Percentiles rank a stretch among this genome's conserved stretches.
Conservation (phyloP, 2,797 vertebrate genomes). For the Ataeniobius toweri region DNA sequence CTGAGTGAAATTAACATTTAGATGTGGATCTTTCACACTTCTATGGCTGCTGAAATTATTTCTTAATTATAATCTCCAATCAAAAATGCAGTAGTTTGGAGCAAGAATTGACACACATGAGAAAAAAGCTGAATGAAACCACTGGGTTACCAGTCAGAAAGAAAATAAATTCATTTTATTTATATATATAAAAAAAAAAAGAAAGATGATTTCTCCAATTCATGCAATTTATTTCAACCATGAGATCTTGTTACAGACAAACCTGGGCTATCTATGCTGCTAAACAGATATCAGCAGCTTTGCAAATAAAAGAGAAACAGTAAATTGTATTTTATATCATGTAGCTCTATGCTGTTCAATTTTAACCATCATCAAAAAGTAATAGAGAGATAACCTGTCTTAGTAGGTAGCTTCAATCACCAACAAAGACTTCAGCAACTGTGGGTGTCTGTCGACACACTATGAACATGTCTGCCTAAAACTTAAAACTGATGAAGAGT, state of each 20-base stretch:
- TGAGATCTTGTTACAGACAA: neutral
- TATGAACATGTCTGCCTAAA: neutral
- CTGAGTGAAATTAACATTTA: slow-evolving; percentile 91
- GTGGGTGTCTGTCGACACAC: neutral
- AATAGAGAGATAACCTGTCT: neutral
- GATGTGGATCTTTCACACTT: slow-evolving; percentile 86
- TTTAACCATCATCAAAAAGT: neutral
- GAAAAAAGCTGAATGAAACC: slow-evolving; percentile 37
- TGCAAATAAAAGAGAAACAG: neutral
- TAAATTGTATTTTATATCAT: neutral
- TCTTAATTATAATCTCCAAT: slow-evolving; percentile 85
- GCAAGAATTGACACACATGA: neutral
- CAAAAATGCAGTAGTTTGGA: slow-evolving; percentile 68
- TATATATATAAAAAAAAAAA: neutral
- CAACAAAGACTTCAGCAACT: neutral
- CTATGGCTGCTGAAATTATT: slow-evolving; percentile 88
- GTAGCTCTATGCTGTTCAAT: neutral
- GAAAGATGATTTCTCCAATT: neutral
- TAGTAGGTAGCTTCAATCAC: neutral
- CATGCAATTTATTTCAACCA: neutral
- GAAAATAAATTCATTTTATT: neutral
- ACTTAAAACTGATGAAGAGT: neutral
- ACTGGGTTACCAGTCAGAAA: slow-evolving; percentile 1
- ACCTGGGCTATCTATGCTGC: neutral
- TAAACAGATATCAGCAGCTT: neutral